Base-by-base conservation (phyloP, 2,888 invertebrate species). In the Netelia fuscicornis region DNA sequence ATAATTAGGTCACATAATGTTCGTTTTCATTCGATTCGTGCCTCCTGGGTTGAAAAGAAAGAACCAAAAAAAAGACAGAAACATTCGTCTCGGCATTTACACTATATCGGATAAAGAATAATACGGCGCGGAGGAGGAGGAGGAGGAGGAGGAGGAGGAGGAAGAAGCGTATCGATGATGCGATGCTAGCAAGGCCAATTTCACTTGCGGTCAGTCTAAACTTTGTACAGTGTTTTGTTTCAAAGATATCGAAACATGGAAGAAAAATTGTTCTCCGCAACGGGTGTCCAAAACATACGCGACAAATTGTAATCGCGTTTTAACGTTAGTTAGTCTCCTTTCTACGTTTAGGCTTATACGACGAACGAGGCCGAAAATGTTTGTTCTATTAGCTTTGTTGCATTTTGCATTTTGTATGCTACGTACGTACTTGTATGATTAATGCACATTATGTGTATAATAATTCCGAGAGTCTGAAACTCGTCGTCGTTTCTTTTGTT, bases 151-250 rank as follows among this genome's bases (percentile, higher is more conserved):
- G 62, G 60, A 52, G 44, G 3, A 58, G 23, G 11, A 75, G 23
- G 11, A 64, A 20, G n/a, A 58, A 48, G 58, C 79, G 77, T 86
- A 85, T 85, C 82, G 86, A 85, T 86, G 86, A 85, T 81, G 84
- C 79, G 81, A 81, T 83, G 75, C 81, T 84, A 86, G 85, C 81
- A 85, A 86, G 85, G 86, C 86, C 87, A 85, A 86, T 87, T 86
- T 80, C 74, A 85, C 76, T 86, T 83, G 81, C 80, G 85, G 79
- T 87, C 87, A 87, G 85, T 87, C 86, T 87, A 86, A 79, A 79
- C 77, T 82, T 85, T 84, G 85, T 87, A 85, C 84, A 85, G 74
- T 68, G 81, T 81, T 65, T 75, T 42, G 37, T 78, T 72, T 44
- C 37, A 37, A 37, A 37, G 37, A 37, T 37, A 37, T 37, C 37